Evolutionary conservation across 1,140 invertebrate species (phyloP), one percentile per base, ranked within the genome.

Genomic region (Idris sp.): DNA sequence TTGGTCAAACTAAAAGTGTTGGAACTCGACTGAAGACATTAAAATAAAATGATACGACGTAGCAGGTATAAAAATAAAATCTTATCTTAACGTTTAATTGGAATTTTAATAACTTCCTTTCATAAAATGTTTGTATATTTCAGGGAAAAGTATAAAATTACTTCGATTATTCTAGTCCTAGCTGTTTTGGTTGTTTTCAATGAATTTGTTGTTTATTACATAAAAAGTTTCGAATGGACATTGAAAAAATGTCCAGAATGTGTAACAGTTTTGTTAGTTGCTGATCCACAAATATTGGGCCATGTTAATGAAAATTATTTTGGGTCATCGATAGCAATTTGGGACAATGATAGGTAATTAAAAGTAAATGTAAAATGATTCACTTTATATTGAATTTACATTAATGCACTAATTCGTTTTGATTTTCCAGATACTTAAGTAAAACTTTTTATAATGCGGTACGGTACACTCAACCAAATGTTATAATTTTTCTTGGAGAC

Each of bases 201-300:
- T 83, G 90, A 91, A 84, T 89, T 86, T 85, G 79, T 90, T 19
- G 81, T 88, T 4, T 91, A 90, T 73, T 77, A 86, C 11, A 69
- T 90, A 31, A 88, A 91, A 77, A 87, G 85, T n/a, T 81, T 87
- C 25, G 87, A 86, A 36, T 93, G 91, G 92, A 78, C 86, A 7
- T 61, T 80, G 3, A 74, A 89, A 49, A 78, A 89, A 22, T 92
- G 91, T 74, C 76, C 82, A 25, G 88, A 89, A 36, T 94, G 93
- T 79, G 90, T 91, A 0, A 91, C 90, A 65, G 88, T 97, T 25
- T 84, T 98, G 13, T 88, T 98, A 16, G 93, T 97, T 31, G 94
- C 95, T n/a, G 97, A 98, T 88, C 96, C 96, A 14, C 97, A 98
- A 86, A 92, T 98, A 67, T 90, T 96, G 72, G 96, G 95, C 1